phyloP scores from a whole-genome alignment of 1,140 invertebrate species.

The Nebria ingens region DNA sequence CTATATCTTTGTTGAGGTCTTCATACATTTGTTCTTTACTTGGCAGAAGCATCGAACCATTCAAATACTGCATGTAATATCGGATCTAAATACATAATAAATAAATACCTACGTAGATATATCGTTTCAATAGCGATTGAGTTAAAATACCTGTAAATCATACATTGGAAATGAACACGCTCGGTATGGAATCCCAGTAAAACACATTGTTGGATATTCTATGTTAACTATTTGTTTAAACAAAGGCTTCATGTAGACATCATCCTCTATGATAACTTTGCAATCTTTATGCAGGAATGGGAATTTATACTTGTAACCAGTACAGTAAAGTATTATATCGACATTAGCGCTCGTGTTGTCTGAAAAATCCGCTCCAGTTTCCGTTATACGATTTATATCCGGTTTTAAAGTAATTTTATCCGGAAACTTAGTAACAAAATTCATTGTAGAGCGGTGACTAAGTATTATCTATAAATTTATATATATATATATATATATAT shows the following conservation, averaged over 20 bases:
- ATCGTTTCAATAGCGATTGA: no score
- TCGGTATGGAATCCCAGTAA: slow-evolving; percentile 72
- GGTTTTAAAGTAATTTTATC: neutral
- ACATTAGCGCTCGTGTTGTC: slow-evolving; percentile 47
- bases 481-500: no score
- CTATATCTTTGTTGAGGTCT: slow-evolving; percentile 34
- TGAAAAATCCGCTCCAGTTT: slow-evolving; percentile 41
- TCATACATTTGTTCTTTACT: slow-evolving; percentile 37
- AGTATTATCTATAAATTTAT: slow-evolving; percentile 12
- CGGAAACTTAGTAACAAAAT: neutral
- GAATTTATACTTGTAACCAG: slow-evolving; percentile 72
- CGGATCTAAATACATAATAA: slow-evolving; percentile 30
- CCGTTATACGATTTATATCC: slow-evolving; percentile 19
- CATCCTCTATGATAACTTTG: slow-evolving; percentile 59
- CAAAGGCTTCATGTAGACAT: slow-evolving; percentile 62
- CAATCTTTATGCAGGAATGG: slow-evolving; percentile 66
- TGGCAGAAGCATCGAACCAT: slow-evolving; percentile 35
- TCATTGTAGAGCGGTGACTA: neutral
- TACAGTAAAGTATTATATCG: slow-evolving; percentile 65
- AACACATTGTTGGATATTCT: slow-evolving; percentile 61
- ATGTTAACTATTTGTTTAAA: slow-evolving; percentile 81
- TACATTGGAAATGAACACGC: slow-evolving; percentile 79
- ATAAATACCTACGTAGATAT: no score
- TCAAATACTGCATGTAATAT: slow-evolving; percentile 41
- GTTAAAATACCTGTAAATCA: slow-evolving; percentile 77